These are phyloP conservation scores for Cephus pygmeus DNA, from an alignment of 2,888 invertebrate species.

Conservation along the genomic window DNA sequence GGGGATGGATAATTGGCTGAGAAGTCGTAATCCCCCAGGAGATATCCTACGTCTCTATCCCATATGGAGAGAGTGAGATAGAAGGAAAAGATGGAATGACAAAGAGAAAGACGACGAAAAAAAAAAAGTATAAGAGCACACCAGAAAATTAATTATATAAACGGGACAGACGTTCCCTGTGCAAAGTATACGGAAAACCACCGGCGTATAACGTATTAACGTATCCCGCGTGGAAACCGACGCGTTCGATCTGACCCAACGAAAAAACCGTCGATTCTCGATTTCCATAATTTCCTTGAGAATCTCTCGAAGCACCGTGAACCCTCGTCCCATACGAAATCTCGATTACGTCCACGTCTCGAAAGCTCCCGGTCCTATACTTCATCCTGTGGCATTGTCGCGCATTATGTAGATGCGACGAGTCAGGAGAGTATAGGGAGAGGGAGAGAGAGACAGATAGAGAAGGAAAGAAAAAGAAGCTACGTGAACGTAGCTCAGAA, in stretches of 20 bases:
- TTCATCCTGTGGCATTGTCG: not conserved
- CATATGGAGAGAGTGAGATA: constrained; percentile 8
- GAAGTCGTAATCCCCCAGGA: constrained; percentile 17
- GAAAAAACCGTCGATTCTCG: not conserved
- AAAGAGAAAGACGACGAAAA: constrained; percentile 3
- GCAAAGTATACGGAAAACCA: not conserved
- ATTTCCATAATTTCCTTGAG: not conserved
- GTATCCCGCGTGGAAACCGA: not conserved
- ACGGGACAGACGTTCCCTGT: not conserved
- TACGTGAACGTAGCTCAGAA: constrained; percentile 24
- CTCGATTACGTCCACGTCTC: constrained; percentile 3
- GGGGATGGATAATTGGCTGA: constrained; percentile 33
- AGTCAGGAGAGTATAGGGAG: not conserved
- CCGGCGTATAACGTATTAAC: too few relatives aligned
- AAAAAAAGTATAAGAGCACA: constrained; percentile 6
- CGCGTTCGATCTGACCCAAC: not conserved
- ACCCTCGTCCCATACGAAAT: not conserved
- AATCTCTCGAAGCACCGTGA: not conserved
- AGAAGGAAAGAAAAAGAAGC: constrained; percentile 10
- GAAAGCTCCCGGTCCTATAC: not conserved
- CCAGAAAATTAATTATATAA: not conserved
- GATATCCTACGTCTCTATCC: not conserved
- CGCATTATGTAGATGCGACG: not conserved
- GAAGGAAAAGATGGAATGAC: constrained; percentile 9
- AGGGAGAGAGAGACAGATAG: constrained; percentile 7